Percentiles rank a stretch among this genome's conserved stretches.
These are phyloP conservation scores for Seira ritae DNA, from an alignment of 2,888 invertebrate species.

Conservation along the genomic window DNA sequence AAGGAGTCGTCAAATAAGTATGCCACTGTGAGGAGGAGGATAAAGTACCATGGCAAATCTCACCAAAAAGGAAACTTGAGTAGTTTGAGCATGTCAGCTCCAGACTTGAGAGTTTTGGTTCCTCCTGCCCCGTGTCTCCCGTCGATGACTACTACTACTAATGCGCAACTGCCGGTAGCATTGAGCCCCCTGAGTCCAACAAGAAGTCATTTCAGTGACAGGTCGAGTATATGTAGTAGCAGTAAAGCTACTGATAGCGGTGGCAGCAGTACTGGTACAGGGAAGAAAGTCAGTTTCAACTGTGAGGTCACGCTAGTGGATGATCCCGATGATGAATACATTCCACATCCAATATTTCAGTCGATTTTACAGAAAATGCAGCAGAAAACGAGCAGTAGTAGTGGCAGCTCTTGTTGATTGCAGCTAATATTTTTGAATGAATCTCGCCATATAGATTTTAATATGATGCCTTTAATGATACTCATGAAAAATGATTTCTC, in stretches of 20 bases:
- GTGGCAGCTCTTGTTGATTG: slow-evolving; percentile 7
- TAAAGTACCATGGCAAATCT: slow-evolving; percentile 54
- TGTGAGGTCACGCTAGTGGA: slow-evolving; percentile 72
- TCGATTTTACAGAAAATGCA: slow-evolving; percentile 67
- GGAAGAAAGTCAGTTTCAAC: slow-evolving; percentile 71
- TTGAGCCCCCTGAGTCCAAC: slow-evolving; percentile 37
- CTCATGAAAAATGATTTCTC: not conserved
- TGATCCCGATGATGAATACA: slow-evolving; percentile 71
- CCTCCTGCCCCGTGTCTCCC: slow-evolving; percentile 27
- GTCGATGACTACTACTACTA: not conserved
- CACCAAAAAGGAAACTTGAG: slow-evolving; percentile 35
- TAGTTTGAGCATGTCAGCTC: slow-evolving; percentile 65
- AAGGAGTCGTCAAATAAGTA: slow-evolving; percentile 51
- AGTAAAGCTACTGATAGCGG: slow-evolving; percentile 37
- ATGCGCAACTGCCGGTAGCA: slow-evolving; percentile 18
- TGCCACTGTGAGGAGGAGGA: slow-evolving; percentile 68
- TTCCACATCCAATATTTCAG: slow-evolving; percentile 72
- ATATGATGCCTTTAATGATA: not conserved
- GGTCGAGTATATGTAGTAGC: slow-evolving; percentile 43
- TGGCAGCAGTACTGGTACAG: slow-evolving; percentile 18
- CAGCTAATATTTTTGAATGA: too few relatives aligned
- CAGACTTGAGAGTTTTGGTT: slow-evolving; percentile 58
- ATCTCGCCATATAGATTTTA: not conserved
- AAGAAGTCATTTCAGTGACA: slow-evolving; percentile 42
- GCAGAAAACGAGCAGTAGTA: slow-evolving; percentile 37